These are phyloP conservation scores for Lacerta bilineata DNA, from an alignment of 2,797 vertebrate genomes.

Conservation along the genomic window DNA sequence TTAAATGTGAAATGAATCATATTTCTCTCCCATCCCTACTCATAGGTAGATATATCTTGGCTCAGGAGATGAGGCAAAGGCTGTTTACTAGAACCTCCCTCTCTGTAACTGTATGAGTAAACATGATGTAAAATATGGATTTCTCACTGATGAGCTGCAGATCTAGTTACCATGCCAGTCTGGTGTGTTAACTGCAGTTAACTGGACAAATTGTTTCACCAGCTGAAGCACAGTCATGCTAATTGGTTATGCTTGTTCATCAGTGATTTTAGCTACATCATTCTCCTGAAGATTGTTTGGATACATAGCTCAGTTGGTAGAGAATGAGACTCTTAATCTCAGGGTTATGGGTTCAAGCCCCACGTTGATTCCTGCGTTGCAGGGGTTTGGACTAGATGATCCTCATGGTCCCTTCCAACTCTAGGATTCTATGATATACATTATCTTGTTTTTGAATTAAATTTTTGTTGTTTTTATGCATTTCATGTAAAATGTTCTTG, in stretches of 20 bases:
- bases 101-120: background rate
- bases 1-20: too few species aligned
- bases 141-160: background rate
- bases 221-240: background rate
- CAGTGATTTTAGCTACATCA: background rate
- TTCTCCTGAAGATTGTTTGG: background rate
- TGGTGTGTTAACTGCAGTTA: background rate
- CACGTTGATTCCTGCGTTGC: too few species aligned
- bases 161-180: background rate
- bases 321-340: too few species aligned
- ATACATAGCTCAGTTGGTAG: too few species aligned
- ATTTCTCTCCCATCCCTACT: too few species aligned
- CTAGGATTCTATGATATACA: background rate
- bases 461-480: background rate
- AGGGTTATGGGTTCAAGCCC: too few species aligned
- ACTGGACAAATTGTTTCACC: background rate
- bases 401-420: too few species aligned
- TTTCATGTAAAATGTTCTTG: background rate
- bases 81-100: background rate
- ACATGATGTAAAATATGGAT: background rate
- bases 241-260: background rate
- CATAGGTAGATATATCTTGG: background rate
- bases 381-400: too few species aligned
- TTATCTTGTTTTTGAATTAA: background rate
- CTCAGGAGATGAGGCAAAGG: background rate